phyloP scores from a whole-genome alignment of 2,797 vertebrate species.

The Muscicapa comitata region DNA sequence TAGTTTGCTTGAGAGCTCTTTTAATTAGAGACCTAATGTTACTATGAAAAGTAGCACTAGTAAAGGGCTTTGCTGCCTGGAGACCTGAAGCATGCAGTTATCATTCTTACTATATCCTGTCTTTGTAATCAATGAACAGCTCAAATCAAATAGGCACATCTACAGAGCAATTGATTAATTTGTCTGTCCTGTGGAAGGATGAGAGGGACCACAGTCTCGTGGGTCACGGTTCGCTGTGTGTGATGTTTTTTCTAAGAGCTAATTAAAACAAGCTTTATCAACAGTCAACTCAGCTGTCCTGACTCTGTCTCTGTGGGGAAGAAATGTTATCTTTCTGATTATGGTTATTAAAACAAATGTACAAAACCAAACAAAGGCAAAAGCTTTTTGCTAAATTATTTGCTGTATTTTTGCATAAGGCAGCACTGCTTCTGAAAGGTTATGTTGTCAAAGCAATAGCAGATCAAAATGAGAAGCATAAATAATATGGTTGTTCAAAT shows the following conservation, averaged over 20 bases:
- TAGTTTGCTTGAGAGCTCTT: neutral
- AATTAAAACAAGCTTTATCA: neutral
- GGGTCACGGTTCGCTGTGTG: fast-evolving
- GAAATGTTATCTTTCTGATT: neutral
- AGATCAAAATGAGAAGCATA: conserved; percentile 1
- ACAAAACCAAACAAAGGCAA: neutral
- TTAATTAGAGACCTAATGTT: neutral
- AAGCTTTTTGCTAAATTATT: neutral
- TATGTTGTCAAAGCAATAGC: neutral
- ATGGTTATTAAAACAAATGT: neutral
- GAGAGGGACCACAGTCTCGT: neutral
- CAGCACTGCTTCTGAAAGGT: neutral
- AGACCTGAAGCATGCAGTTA: neutral
- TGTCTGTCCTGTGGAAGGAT: neutral
- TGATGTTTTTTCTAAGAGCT: neutral
- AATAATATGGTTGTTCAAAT: conserved; percentile 56
- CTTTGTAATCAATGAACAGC: neutral
- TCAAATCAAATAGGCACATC: neutral
- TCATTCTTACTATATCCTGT: neutral
- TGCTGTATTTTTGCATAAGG: neutral
- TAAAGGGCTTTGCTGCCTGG: neutral
- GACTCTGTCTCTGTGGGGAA: neutral
- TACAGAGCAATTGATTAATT: neutral
- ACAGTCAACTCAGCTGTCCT: neutral
- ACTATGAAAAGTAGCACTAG: neutral